Percentiles rank a stretch among this genome's conserved stretches.
Evolutionary conservation across 2,888 invertebrate species (phyloP).

Genomic region (Tiphia femorata): DNA sequence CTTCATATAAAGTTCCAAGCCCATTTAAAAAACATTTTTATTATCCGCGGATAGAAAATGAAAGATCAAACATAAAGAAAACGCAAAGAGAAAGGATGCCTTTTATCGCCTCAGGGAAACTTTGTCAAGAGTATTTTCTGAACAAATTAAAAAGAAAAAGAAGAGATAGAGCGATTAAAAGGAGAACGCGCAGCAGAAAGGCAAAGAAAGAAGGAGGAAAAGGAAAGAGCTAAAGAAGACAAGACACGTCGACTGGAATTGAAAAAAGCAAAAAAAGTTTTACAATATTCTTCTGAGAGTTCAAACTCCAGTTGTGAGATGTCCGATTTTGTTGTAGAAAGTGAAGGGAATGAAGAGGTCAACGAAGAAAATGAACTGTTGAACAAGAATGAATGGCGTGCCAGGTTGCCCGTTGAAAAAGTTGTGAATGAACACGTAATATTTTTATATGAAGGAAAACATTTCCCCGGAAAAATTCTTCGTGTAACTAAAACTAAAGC

Average conservation of each 20-base stretch:
- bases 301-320: slow-evolving; percentile 7
- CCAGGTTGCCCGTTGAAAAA: slow-evolving; percentile 4
- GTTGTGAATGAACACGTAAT: slow-evolving; percentile 8
- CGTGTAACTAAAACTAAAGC: not conserved
- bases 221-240: slow-evolving; percentile 9
- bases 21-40: slow-evolving; percentile 36
- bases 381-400: slow-evolving; percentile 4
- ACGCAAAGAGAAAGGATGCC: slow-evolving; percentile 32
- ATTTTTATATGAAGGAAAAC: slow-evolving; percentile 7
- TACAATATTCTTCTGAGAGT: slow-evolving; percentile 10
- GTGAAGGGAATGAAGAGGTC: slow-evolving; percentile 13
- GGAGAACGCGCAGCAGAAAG: slow-evolving; percentile 29
- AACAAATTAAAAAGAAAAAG: slow-evolving; percentile 24
- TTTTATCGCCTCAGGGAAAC: slow-evolving; percentile 31
- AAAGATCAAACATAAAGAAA: slow-evolving; percentile 20
- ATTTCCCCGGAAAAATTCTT: slow-evolving; percentile 7
- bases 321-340: slow-evolving; percentile 10
- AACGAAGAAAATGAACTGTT: slow-evolving; percentile 12
- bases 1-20: slow-evolving; percentile 22
- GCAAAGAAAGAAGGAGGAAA: slow-evolving; percentile 21
- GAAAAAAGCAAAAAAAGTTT: slow-evolving; percentile 7
- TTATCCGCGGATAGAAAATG: slow-evolving; percentile 25
- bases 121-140: slow-evolving; percentile 34
- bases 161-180: slow-evolving; percentile 27
- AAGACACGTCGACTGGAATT: slow-evolving; percentile 4